Percentiles rank a stretch among this genome's conserved stretches.
phyloP scores from a whole-genome alignment of 2,113 vertebrate species.

The Lycaon pictus region DNA sequence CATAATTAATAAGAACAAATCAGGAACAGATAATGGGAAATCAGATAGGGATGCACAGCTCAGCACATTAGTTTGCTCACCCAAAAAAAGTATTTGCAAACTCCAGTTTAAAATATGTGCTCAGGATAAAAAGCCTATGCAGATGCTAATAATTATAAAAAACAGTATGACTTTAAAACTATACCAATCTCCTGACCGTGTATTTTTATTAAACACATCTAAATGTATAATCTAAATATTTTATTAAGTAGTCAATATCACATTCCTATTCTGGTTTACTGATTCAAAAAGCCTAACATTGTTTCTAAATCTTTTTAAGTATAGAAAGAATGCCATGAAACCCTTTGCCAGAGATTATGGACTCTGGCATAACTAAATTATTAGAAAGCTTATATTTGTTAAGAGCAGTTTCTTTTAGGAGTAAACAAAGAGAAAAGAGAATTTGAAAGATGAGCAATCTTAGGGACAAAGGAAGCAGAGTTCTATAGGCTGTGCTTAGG shows the following conservation, averaged over 20 bases:
- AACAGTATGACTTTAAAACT: not conserved
- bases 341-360: not conserved
- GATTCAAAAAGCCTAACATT: not conserved
- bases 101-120: not conserved
- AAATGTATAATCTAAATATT: not conserved
- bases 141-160: not conserved
- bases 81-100: not conserved
- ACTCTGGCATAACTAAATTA: conserved; percentile 14
- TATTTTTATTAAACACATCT: not conserved
- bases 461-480: not conserved
- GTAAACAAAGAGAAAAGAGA: not conserved
- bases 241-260: not conserved
- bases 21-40: not conserved
- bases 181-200: not conserved
- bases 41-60: not conserved
- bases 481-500: not conserved
- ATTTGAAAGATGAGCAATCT: not conserved
- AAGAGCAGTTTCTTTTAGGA: not conserved
- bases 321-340: conserved; percentile 38
- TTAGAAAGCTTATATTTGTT: not conserved
- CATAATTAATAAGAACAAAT: not conserved
- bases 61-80: not conserved
- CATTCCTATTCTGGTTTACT: not conserved
- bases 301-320: conserved; percentile 23
- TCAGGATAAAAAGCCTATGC: not conserved